Percentiles rank a stretch among this genome's conserved stretches.
Evolutionary conservation across 2,888 invertebrate species (phyloP).

Genomic region (Hydraecia micacea): DNA sequence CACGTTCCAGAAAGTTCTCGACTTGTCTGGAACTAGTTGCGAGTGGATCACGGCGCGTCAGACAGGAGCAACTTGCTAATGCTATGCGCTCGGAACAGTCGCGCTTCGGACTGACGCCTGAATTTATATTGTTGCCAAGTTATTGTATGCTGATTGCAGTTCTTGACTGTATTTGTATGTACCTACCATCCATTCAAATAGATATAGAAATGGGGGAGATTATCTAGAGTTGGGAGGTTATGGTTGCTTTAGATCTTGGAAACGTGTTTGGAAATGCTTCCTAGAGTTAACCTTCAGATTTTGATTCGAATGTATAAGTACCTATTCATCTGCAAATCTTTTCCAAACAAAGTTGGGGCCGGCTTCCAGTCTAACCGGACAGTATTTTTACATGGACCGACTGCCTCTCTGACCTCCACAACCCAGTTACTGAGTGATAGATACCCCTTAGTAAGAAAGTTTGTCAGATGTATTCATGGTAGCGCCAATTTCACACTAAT

Average conservation of each 20-base stretch:
- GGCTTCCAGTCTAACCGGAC: neutral
- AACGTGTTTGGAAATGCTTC: neutral
- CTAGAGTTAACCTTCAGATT: neutral
- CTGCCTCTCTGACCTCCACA: neutral
- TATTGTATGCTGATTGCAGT: slow-evolving; percentile 58
- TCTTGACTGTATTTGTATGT: slow-evolving; percentile 25
- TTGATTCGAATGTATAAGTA: neutral
- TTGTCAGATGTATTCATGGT: neutral
- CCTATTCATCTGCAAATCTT: neutral
- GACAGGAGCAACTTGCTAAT: slow-evolving; percentile 57
- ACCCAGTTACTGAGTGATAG: neutral
- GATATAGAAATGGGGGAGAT: neutral
- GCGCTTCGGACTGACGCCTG: slow-evolving; percentile 29
- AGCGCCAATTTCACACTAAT: neutral
- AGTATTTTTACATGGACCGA: neutral
- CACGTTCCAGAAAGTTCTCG: slow-evolving; percentile 55
- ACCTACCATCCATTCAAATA: neutral
- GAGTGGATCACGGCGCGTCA: slow-evolving; percentile 60
- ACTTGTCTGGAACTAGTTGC: slow-evolving; percentile 52
- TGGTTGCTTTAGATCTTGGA: neutral
- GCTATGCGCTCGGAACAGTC: slow-evolving; percentile 52
- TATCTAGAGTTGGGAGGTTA: neutral
- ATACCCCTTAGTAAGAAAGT: neutral
- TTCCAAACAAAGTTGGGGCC: neutral
- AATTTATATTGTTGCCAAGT: slow-evolving; percentile 49